Evolutionary conservation across 2,888 invertebrate genomes (phyloP).

Genomic region (Prosapia bicincta): DNA sequence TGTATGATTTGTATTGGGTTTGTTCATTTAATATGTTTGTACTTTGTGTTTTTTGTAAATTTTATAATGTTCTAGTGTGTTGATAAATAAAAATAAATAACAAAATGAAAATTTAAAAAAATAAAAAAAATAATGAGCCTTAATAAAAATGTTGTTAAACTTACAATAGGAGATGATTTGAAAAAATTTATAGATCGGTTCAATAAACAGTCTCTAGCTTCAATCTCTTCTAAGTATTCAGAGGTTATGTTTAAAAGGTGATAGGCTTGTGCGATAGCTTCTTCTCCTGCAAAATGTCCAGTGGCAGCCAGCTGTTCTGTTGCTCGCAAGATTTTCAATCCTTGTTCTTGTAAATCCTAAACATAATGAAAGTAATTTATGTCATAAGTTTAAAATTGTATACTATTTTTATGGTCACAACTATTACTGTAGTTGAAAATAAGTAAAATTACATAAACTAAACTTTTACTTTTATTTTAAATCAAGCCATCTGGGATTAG

Average conservation of each 20-base stretch:
- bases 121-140: neutral
- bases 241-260: slow-evolving; percentile 61
- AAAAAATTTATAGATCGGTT: slow-evolving; percentile 69
- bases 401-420: too few relatives aligned
- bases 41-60: too few relatives aligned
- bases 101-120: slow-evolving; percentile 1
- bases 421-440: slow-evolving; percentile 8
- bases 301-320: slow-evolving; percentile 70
- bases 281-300: slow-evolving; percentile 66
- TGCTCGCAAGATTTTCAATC: slow-evolving; percentile 70
- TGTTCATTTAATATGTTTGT: too few relatives aligned
- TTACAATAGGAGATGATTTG: slow-evolving; percentile 62
- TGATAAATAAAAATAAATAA: too few relatives aligned
- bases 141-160: slow-evolving; percentile 31
- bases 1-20: too few relatives aligned
- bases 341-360: slow-evolving; percentile 66
- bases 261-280: slow-evolving; percentile 64
- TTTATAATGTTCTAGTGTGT: too few relatives aligned
- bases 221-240: slow-evolving; percentile 67
- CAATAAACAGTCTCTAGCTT: slow-evolving; percentile 64
- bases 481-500: too few relatives aligned
- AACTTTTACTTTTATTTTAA: neutral
- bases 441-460: neutral
- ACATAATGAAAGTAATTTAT: slow-evolving; percentile 12
- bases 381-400: too few relatives aligned